phyloP scores from a whole-genome alignment of 2,888 invertebrate species.

The Drosophila acutilabella region DNA sequence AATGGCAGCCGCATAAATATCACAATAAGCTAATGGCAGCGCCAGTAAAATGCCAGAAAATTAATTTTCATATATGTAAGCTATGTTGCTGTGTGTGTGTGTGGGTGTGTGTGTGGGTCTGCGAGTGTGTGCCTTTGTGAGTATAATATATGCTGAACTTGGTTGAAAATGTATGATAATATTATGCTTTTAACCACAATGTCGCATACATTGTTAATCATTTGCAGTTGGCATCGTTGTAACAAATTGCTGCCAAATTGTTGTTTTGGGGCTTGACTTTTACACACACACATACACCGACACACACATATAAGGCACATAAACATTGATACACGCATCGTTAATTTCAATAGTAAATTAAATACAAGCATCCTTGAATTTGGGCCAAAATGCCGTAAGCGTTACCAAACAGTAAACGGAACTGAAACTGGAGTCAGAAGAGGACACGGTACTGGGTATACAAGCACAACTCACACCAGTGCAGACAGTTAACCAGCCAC shows the following conservation, averaged over 20 bases:
- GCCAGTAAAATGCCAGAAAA: conserved; percentile 64
- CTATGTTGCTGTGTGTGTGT: conserved; percentile 10
- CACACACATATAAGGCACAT: conserved; percentile 11
- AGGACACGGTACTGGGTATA: background rate
- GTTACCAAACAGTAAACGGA: conserved; percentile 16
- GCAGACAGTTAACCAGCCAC: conserved; percentile 49
- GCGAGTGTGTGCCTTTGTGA: background rate
- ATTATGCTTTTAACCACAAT: conserved; percentile 77
- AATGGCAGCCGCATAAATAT: conserved; percentile 68
- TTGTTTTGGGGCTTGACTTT: conserved; percentile 70
- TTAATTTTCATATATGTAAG: conserved; percentile 65
- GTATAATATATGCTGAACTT: conserved; percentile 18
- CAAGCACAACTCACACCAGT: conserved; percentile 11
- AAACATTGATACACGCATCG: conserved; percentile 61
- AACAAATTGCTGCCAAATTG: conserved; percentile 79
- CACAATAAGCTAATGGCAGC: conserved; percentile 64
- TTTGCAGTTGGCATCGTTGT: conserved; percentile 75
- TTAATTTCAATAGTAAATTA: conserved; percentile 79
- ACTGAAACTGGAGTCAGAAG: background rate
- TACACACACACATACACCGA: conserved; percentile 45
- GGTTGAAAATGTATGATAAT: conserved; percentile 67
- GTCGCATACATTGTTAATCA: conserved; percentile 78
- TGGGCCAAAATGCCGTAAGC: conserved; percentile 43
- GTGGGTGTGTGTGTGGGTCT: conserved; percentile 16
- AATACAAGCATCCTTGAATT: conserved; percentile 70